Evolutionary conservation across 2,797 vertebrate genomes (phyloP), one percentile per base, ranked within the genome.

Genomic region (Characodon lateralis): DNA sequence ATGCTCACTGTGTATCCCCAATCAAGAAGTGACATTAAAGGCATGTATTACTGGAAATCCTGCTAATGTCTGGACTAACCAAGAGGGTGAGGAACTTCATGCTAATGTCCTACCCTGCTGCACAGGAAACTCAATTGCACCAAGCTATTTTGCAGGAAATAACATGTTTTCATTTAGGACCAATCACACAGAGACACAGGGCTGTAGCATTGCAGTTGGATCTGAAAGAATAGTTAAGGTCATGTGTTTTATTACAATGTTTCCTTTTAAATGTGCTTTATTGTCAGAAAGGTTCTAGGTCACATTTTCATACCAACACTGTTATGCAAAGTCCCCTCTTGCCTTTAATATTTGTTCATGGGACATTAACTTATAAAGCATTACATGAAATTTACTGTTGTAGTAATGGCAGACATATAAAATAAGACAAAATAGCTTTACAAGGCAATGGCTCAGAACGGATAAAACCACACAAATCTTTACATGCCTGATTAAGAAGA

Each of bases 351-450:
- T 70, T 39, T 74, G 20, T 63, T 79, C 70, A 85, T 3, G 59
- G 55, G 14, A 65, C 69, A 84, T 87, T 77, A 78, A 82, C 18
- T 50, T 56, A 86, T 72, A 79, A 81, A 76, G 75, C 71, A 73
- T 61, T 58, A 43, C 50, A 53, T 43, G 13, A 55, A 46, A 63
- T 73, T 63, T 39, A 58, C 51, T 77, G 48, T 73, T 70, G 72
- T 59, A 55, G 55, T 80, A 81, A 84, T 79, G 16, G 58, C 66
- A 35, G 22, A 31, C 53, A 74, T 66, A 73, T 88, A 78, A 86
- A 84, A 72, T 28, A 35, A 75, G 51, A 58, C 14, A 43, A 43
- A 75, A 81, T 69, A 77, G 69, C 63, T 26, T 82, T 66, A 59
- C 65, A 79, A 81, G 83, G 28, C 80, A 78, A 22, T 73, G 74